phyloP scores from a whole-genome alignment of 2,888 invertebrate species.

The Chirona hameri region DNA sequence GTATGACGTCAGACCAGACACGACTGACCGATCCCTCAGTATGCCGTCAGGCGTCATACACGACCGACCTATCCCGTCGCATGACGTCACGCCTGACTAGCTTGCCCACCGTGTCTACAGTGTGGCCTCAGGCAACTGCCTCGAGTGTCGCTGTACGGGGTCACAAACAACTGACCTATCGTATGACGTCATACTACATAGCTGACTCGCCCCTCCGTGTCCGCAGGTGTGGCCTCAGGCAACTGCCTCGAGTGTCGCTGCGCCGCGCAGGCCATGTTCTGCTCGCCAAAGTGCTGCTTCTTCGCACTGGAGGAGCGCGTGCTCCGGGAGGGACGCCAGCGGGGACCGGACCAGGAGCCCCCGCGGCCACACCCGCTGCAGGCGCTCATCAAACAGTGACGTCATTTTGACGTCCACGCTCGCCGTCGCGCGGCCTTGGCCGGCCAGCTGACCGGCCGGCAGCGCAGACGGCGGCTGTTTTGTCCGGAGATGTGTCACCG shows the following conservation, averaged over 20 bases:
- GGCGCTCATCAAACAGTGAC: neutral
- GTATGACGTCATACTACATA: too few relatives aligned
- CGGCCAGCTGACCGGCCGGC: neutral
- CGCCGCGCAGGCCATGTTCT: conserved; percentile 43
- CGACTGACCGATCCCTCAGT: too few relatives aligned
- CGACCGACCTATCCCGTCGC: too few relatives aligned
- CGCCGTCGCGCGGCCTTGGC: neutral
- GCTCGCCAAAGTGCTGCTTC: conserved; percentile 44
- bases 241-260: conserved; percentile 44
- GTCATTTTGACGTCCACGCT: neutral
- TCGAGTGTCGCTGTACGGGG: conserved; percentile 44
- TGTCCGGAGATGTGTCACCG: neutral
- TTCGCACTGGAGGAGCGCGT: conserved; percentile 32
- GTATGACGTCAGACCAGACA: too few relatives aligned
- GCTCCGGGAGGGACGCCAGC: neutral
- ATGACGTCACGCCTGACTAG: too few relatives aligned
- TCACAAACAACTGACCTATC: too few relatives aligned
- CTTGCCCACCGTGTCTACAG: conserved; percentile 34
- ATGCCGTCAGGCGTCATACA: too few relatives aligned
- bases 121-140: conserved; percentile 43
- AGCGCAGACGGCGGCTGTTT: neutral
- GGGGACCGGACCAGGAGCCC: neutral
- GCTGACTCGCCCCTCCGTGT: neutral
- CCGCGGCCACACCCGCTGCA: conserved; percentile 1
- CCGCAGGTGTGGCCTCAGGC: conserved; percentile 43